Evolutionary conservation across 2,888 invertebrate genomes (phyloP), one percentile per base, ranked within the genome.

Genomic region (Clanis bilineata): DNA sequence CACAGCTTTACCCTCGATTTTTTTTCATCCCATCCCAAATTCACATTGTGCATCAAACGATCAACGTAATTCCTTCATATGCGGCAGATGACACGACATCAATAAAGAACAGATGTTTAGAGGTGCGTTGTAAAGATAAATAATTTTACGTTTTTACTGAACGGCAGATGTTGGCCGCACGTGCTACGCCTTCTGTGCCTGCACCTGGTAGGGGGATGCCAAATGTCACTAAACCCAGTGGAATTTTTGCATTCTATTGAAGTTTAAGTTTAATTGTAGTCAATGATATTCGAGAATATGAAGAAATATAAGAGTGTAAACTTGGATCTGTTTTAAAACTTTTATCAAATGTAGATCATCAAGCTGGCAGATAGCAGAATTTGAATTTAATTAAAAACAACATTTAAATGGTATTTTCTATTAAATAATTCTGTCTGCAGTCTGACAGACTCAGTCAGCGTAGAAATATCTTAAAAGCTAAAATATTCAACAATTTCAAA

Each of bases 151-250:
- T 71, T 76, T 84, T 86, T 83, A 28, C 73, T 69, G 70, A 41
- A 64, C 71, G 69, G 83, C 91, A 91, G 91, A 88, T 91, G 91
- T 83, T 77, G 74, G 43, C 57, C 72, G 86, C 88, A 88, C 90
- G 90, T 86, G 90, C 88, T 84, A 64, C 58, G 74, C 79, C 80
- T 72, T 79, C 75, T 83, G 80, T 71, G 69, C 22, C 18, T 54
- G 71, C 90, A 90, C 87, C 91, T 91, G 91, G 90, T 80, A 65
- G 80, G 82, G 83, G 80, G 79, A 64, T 65, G 71, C 73, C 73
- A 74, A 77, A 80, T 79, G 78, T 68, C 72, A 58, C 18, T 58
- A 51, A 58, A 51, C 51, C 28, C 28, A 38, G 58, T 51, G 47
- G 54, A 55, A 55, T 57, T 55, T 38, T 47, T 47, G 45, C 56